phyloP scores from a whole-genome alignment of 35 echinoderm and acorn worm genomes.

The Heliocidaris erythrogramma region DNA sequence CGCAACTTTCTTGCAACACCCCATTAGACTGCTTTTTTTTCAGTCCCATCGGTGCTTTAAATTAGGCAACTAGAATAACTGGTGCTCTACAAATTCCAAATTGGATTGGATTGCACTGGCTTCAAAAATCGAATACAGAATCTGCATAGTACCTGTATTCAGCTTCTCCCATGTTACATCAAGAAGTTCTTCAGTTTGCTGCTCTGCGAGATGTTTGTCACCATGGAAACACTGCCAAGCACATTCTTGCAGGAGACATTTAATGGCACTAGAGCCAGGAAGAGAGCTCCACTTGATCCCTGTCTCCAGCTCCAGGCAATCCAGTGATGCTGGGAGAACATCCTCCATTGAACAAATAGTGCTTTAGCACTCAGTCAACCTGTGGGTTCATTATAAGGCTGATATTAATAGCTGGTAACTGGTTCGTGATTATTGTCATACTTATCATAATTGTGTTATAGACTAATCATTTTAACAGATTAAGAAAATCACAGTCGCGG shows the following conservation, averaged over 20 bases:
- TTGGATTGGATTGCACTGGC: background rate
- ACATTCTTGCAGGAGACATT: conserved; percentile 49
- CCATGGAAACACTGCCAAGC: conserved; percentile 48
- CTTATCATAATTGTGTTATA: too few species aligned
- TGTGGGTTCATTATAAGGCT: background rate
- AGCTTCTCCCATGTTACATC: conserved; percentile 85
- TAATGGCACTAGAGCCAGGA: conserved; percentile 39
- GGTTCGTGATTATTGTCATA: too few species aligned
- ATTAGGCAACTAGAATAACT: background rate
- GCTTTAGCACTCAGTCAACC: too few species aligned
- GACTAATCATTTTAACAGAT: too few species aligned
- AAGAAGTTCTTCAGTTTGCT: conserved; percentile 66
- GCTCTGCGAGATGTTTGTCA: background rate
- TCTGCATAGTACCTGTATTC: conserved; percentile 53
- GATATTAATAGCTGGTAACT: background rate
- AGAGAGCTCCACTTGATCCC: conserved; percentile 8
- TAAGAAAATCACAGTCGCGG: too few species aligned
- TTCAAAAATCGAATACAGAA: background rate
- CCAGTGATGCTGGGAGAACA: background rate
- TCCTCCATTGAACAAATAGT: background rate
- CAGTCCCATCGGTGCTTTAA: background rate
- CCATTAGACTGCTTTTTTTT: too few species aligned
- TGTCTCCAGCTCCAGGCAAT: conserved; percentile 23
- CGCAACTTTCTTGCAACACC: too few species aligned
- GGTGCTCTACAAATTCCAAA: background rate